Conservation (phyloP, 2,113 vertebrate species). For the Hippocampus zosterae region DNA sequence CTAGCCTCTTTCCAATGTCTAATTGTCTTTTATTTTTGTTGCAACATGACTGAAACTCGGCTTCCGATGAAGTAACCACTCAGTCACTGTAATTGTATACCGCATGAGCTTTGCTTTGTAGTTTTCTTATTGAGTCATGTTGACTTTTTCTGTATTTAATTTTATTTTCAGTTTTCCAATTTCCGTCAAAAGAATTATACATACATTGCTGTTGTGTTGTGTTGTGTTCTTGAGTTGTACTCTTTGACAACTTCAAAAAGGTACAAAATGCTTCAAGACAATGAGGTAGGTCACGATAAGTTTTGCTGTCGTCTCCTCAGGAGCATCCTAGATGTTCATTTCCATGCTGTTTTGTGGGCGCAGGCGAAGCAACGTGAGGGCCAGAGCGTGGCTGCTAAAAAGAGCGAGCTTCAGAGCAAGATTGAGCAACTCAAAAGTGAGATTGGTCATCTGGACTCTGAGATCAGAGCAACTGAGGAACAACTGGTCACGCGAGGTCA, state of each 20-base stretch:
- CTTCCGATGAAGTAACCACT: background rate
- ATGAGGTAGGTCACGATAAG: constrained; percentile 59
- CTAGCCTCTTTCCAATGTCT: background rate
- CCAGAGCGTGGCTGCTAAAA: constrained; percentile 61
- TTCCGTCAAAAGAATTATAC: background rate
- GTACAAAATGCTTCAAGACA: constrained; percentile 71
- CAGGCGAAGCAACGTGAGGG: constrained; percentile 57
- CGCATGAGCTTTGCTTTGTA: background rate
- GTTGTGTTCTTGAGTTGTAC: background rate
- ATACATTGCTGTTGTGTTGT: background rate
- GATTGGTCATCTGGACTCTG: constrained; percentile 75
- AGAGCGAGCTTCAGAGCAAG: constrained; percentile 68
- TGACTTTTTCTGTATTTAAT: too few relatives aligned
- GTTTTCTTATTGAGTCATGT: background rate
- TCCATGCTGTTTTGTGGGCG: background rate
- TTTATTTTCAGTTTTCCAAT: background rate
- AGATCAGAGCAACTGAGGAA: constrained; percentile 70
- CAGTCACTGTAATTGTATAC: too few relatives aligned
- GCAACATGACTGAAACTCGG: background rate
- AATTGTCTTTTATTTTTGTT: background rate
- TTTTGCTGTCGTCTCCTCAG: background rate
- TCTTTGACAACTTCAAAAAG: constrained; percentile 59
- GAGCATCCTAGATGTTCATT: background rate
- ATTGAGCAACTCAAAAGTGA: constrained; percentile 71
- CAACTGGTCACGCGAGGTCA: constrained; percentile 76